Conservation (phyloP, 2,113 vertebrate species). For the Regulus satrapa region DNA sequence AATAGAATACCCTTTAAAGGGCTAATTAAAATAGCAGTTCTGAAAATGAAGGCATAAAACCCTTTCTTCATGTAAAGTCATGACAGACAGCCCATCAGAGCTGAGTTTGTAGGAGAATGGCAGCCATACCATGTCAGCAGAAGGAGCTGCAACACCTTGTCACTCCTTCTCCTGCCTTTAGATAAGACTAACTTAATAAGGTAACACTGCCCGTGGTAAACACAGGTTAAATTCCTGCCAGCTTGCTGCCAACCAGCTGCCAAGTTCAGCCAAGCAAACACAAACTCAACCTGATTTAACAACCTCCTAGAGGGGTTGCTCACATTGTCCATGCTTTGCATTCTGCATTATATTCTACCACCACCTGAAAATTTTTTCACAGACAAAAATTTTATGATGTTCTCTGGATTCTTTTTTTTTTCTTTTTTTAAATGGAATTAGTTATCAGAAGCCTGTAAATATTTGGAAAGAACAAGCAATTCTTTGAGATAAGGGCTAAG, state of each 20-base stretch:
- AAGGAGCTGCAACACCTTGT: background rate
- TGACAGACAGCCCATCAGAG: background rate
- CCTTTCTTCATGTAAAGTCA: background rate
- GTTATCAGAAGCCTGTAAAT: background rate
- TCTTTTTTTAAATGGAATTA: background rate
- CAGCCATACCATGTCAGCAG: background rate
- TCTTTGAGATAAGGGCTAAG: background rate
- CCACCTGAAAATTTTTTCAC: background rate
- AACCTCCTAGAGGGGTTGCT: rapidly evolving
- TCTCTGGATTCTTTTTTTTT: background rate
- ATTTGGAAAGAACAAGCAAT: background rate
- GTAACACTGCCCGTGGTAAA: background rate
- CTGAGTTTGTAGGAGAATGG: background rate
- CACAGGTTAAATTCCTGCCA: background rate
- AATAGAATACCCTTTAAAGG: background rate
- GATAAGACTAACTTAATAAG: no score
- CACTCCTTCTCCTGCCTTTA: background rate
- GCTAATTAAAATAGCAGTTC: background rate
- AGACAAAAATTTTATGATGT: background rate
- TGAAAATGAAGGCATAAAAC: background rate
- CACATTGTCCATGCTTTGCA: background rate
- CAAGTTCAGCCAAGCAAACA: background rate
- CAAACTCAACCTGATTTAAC: background rate
- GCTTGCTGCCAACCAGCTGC: background rate
- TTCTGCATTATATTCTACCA: background rate